phyloP scores from a whole-genome alignment of 2,113 vertebrate genomes.

The Sclerurus mexicanus region DNA sequence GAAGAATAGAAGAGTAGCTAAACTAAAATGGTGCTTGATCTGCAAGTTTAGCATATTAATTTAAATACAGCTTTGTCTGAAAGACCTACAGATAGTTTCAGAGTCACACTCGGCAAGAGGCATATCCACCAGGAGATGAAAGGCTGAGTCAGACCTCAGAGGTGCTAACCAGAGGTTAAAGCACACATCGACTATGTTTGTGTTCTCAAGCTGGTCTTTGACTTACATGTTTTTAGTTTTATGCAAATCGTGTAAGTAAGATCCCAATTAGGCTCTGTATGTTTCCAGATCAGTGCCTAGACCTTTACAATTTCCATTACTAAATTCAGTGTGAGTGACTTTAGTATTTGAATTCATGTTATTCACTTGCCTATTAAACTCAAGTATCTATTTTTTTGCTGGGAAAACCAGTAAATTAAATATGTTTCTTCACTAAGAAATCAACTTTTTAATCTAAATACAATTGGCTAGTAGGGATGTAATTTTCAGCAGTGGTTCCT shows the following conservation, averaged over 20 bases:
- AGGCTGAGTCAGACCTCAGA: neutral
- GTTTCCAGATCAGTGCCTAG: neutral
- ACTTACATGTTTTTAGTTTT: neutral
- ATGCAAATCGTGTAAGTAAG: neutral
- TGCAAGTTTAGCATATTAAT: neutral
- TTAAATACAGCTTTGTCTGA: neutral
- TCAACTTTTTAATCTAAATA: neutral
- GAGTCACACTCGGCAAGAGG: neutral
- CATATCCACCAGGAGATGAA: neutral
- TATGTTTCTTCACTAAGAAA: neutral
- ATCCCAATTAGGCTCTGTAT: neutral
- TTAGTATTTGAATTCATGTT: neutral
- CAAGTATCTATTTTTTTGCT: neutral
- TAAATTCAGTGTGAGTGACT: neutral
- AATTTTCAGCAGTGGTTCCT: neutral
- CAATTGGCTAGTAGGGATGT: neutral
- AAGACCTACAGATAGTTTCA: neutral
- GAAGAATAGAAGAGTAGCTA: neutral
- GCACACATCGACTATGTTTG: accelerated
- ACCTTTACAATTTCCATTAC: neutral
- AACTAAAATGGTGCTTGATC: neutral
- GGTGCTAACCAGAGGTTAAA: neutral
- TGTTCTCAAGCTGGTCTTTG: neutral
- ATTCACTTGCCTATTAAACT: neutral
- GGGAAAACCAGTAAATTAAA: neutral